Evolutionary conservation across 2,888 invertebrate species (phyloP), one percentile per base, ranked within the genome.

Genomic region (Drosophila setosimentum): DNA sequence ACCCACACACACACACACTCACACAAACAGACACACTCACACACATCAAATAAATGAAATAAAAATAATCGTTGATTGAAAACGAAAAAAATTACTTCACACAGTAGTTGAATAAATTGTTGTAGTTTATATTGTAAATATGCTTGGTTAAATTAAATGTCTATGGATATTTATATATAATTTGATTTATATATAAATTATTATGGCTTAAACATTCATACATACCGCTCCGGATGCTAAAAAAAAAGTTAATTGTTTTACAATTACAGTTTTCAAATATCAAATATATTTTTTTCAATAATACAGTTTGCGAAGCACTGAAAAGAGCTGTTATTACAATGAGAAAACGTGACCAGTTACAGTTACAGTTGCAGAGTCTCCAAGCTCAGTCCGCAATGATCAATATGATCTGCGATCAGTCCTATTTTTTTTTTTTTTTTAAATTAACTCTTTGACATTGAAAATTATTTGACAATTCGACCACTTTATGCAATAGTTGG

Each of bases 151-250:
- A 66, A 64, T 62, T 73, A 61, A 58, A 51, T 61, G 45, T 69
- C 61, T 76, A 74, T 65, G 79, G 59, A 48, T 40, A 66, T 63
- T 53, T 73, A 60, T 49, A 68, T 68, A 69, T 66, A 70, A 60
- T 53, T 59, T 48, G 27, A 42, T 75, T 57, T 60, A 62, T 53
- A 79, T 76, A 70, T 67, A 69, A 77, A 76, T 71, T 64, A 76
- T 57, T 24, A 58, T 50, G 63, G 66, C 80, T 83, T 71, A 75
- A 67, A 71, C 84, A 70, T 60, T 87, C 50, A 91, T 89, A 89
- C 89, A 91, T 89, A 89, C 91, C 89, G 91, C 80, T 89, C 91
- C 89, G 87, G 89, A 77, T 86, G 87, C 91, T 87, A 87, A 80
- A 87, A 78, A 78, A 86, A 87, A 83, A 71, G 84, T 86, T 91